These are phyloP conservation scores for Rhinopomastus cyanomelas DNA, from an alignment of 2,113 vertebrate genomes.

Conservation along the genomic window DNA sequence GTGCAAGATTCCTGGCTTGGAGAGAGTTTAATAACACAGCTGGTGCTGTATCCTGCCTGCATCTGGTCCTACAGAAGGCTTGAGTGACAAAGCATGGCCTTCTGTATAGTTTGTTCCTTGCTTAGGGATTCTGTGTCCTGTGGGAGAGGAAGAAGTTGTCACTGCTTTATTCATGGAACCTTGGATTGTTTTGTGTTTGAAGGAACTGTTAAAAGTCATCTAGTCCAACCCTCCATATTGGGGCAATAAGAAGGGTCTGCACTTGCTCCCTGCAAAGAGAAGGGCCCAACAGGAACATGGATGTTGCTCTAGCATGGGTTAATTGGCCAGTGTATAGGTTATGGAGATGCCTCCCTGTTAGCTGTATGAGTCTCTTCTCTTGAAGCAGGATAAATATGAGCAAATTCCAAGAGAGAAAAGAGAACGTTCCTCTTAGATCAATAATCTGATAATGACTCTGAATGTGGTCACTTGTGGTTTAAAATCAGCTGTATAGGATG, in stretches of 20 bases:
- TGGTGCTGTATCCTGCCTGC: background rate
- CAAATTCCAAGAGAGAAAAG: background rate
- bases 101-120: background rate
- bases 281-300: background rate
- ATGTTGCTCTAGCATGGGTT: background rate
- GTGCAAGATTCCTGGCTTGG: background rate
- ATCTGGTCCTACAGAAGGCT: background rate
- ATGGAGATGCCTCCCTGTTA: background rate
- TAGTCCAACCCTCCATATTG: too few relatives aligned
- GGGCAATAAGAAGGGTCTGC: background rate
- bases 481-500: background rate
- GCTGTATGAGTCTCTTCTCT: background rate
- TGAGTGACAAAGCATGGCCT: background rate
- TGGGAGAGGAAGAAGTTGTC: accelerated
- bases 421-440: background rate
- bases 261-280: background rate
- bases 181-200: too few relatives aligned
- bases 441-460: background rate
- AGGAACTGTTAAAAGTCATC: too few relatives aligned
- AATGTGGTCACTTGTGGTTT: background rate
- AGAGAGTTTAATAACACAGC: background rate
- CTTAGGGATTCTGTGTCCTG: background rate
- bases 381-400: background rate
- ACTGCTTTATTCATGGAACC: background rate
- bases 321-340: background rate